Base-by-base conservation (phyloP, 2,888 invertebrate species). In the Drosophila silvestris region DNA sequence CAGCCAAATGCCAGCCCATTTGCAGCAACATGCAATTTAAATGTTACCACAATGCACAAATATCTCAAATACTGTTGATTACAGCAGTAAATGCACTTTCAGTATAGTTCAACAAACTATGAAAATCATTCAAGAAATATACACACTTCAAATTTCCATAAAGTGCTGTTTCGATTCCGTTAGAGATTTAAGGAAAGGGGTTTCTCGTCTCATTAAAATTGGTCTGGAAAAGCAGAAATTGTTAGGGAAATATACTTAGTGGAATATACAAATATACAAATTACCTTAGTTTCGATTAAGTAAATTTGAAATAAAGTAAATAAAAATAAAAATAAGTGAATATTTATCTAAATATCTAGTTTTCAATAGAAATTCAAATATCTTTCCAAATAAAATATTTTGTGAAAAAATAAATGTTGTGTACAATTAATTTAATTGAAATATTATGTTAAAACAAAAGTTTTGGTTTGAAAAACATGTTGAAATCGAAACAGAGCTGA, bases 1-100 rank as follows among this genome's bases (percentile, higher is more conserved):
- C 35, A 60, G 51, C 65, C 58, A 62, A 86, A 86, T 84, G 71
- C 70, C 64, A 54, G 63, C 44, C 63, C 47, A 66, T 69, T 75
- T 67, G 59, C 12, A 57, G 39, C 39, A 41, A 67, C 59, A 72
- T 70, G 63, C 67, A 79, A 82, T 70, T 82, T 62, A 59, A 61
- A 26, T 50, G 60, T 44, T 39, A 35, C 30, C 22, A 12, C 22
- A 50, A 35, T 56, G 57, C 35, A 26, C 22, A 39, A 19, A 39
- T 12, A 57, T 35, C 22, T 28, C 12, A 12, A 47, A 19, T 37
- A 12, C 26, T 12, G 19, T 56, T 22, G 41, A 58, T 58, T 57
- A 57, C 9, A 5, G 9, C 5, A 57, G 16, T 30, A 57, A n/a
- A 57, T 57, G n/a, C 16, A 56, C 7, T 56, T 56, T 19, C 3